A percentile compares a stretch with the other conserved stretches of the same genome.
Conservation (phyloP, 2,888 invertebrate genomes). For the Heliothis peltigera region DNA sequence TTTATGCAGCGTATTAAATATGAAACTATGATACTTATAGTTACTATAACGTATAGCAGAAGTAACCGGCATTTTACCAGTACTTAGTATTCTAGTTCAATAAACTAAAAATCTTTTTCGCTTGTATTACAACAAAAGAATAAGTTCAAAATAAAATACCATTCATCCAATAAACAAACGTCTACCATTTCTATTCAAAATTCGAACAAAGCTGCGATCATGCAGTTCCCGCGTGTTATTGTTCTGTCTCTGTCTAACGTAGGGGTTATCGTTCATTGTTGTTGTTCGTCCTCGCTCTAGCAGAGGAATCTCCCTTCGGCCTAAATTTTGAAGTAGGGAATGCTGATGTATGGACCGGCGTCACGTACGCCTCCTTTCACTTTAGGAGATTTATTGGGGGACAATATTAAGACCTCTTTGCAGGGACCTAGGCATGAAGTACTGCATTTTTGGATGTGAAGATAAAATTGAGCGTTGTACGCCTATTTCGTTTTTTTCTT, state of each 20-base stretch:
- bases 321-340: conserved; percentile 38
- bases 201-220: conserved; percentile 53
- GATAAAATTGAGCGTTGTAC: background rate
- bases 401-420: conserved; percentile 8
- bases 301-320: conserved; percentile 37
- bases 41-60: too few relatives aligned
- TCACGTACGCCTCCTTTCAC: conserved; percentile 57
- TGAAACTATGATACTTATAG: too few relatives aligned
- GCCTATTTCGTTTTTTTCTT: too few relatives aligned
- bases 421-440: conserved; percentile 1
- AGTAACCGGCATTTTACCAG: background rate
- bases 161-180: conserved; percentile 20
- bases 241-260: conserved; percentile 58
- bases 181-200: background rate
- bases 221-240: conserved; percentile 66
- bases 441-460: background rate
- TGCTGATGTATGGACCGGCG: conserved; percentile 22
- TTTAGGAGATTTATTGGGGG: conserved; percentile 13
- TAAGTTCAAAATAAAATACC: background rate
- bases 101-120: background rate
- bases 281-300: conserved; percentile 58
- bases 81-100: too few relatives aligned
- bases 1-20: too few relatives aligned
- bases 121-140: background rate
- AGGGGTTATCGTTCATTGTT: conserved; percentile 46